These are phyloP conservation scores for Buphagus erythrorhynchus DNA, from an alignment of 2,797 vertebrate genomes.

Conservation along the genomic window DNA sequence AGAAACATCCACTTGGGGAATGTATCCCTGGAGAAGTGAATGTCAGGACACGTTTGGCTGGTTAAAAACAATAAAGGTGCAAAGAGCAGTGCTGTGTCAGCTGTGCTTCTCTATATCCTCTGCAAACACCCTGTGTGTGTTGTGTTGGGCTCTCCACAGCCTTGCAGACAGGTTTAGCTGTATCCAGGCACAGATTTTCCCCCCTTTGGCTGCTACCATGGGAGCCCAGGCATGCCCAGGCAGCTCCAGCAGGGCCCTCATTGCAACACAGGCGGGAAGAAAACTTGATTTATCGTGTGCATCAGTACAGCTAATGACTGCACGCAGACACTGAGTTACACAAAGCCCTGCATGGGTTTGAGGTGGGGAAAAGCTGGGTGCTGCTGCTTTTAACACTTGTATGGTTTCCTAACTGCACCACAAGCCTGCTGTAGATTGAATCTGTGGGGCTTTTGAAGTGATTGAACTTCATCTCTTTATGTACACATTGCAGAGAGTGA, in stretches of 20 bases:
- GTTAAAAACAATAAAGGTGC: not conserved
- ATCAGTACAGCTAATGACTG: not conserved
- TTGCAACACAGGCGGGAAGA: not conserved
- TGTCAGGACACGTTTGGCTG: not conserved
- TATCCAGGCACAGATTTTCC: not conserved
- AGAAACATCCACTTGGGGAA: not conserved
- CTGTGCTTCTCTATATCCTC: not conserved
- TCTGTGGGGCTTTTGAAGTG: not conserved
- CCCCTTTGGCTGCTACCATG: not conserved
- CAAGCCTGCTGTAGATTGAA: not conserved
- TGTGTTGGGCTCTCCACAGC: not conserved
- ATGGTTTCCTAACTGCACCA: not conserved
- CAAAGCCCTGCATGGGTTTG: not conserved
- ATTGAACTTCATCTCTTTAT: not conserved
- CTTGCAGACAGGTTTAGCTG: not conserved
- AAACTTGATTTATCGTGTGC: not conserved
- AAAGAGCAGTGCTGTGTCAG: not conserved
- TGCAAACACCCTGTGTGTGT: fast-evolving
- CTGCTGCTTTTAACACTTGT: not conserved
- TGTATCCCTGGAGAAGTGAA: not conserved
- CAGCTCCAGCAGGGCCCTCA: not conserved
- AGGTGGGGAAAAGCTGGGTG: not conserved
- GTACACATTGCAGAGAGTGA: fast-evolving
- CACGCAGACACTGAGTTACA: not conserved
- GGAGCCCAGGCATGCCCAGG: not conserved